Percentiles rank a stretch among this genome's conserved stretches.
phyloP scores from a whole-genome alignment of 1,140 invertebrate genomes.

The Rhizoglyphus robini region DNA sequence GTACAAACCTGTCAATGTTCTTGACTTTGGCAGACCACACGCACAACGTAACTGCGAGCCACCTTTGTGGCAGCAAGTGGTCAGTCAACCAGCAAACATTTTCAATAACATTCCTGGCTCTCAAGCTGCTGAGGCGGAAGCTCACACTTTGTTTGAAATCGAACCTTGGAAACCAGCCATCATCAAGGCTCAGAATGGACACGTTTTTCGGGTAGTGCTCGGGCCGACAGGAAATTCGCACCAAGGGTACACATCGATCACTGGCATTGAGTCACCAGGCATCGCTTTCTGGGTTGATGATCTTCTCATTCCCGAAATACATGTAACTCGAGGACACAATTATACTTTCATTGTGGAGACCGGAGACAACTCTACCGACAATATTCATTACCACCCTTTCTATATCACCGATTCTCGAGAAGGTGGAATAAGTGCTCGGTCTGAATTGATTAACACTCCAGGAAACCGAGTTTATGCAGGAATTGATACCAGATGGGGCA shows the following conservation, averaged over 20 bases:
- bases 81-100: slow-evolving; percentile 12
- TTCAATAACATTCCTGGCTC: not conserved
- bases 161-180: slow-evolving; percentile 16
- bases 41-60: slow-evolving; percentile 17
- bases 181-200: slow-evolving; percentile 20
- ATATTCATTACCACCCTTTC: slow-evolving; percentile 81
- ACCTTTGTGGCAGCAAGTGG: slow-evolving; percentile 1
- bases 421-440: slow-evolving; percentile 74
- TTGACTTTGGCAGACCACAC: slow-evolving; percentile 8
- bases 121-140: not conserved
- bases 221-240: slow-evolving; percentile 28
- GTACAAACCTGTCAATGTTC: not conserved
- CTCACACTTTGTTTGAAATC: not conserved
- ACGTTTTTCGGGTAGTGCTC: slow-evolving; percentile 27
- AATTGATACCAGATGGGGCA: slow-evolving; percentile 1
- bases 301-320: slow-evolving; percentile 76
- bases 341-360: slow-evolving; percentile 85
- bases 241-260: slow-evolving; percentile 29
- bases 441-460: slow-evolving; percentile 50
- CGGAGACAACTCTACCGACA: slow-evolving; percentile 56
- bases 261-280: slow-evolving; percentile 69
- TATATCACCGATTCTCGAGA: slow-evolving; percentile 81
- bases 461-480: slow-evolving; percentile 19
- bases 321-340: slow-evolving; percentile 70
- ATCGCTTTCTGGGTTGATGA: slow-evolving; percentile 93